These are phyloP conservation scores for Drosophila rellima DNA, from an alignment of 2,888 invertebrate genomes.

Conservation along the genomic window DNA sequence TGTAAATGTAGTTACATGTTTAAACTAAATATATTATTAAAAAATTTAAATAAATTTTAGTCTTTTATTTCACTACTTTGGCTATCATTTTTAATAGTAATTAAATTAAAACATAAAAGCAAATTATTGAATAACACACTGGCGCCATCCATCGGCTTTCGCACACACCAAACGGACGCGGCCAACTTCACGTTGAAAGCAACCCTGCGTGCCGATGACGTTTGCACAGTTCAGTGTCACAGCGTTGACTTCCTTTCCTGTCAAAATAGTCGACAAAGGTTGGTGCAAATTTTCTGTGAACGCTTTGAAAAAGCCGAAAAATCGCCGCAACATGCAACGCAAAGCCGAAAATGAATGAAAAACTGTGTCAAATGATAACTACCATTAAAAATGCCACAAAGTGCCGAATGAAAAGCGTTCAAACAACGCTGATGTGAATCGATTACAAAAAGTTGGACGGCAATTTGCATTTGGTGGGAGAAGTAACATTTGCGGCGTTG, in stretches of 20 bases:
- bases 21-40: too few relatives aligned
- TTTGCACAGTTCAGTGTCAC: slow-evolving; percentile 76
- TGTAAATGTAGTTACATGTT: too few relatives aligned
- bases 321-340: slow-evolving; percentile 34
- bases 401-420: slow-evolving; percentile 22
- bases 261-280: slow-evolving; percentile 85
- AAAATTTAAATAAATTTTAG: background rate
- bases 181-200: slow-evolving; percentile 40
- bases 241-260: slow-evolving; percentile 84
- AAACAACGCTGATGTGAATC: slow-evolving; percentile 50
- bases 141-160: slow-evolving; percentile 39
- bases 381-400: background rate
- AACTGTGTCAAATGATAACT: slow-evolving; percentile 7
- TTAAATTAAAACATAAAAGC: background rate
- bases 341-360: slow-evolving; percentile 42
- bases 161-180: background rate
- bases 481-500: slow-evolving; percentile 10
- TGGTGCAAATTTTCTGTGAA: slow-evolving; percentile 77
- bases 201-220: slow-evolving; percentile 54
- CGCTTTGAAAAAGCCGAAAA: slow-evolving; percentile 55
- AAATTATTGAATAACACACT: background rate
- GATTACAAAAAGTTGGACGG: slow-evolving; percentile 51
- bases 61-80: background rate
- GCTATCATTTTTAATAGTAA: background rate
- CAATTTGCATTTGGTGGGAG: background rate